These are phyloP conservation scores for Rhamnusium bicolor DNA, from an alignment of 2,888 invertebrate genomes.

Conservation along the genomic window DNA sequence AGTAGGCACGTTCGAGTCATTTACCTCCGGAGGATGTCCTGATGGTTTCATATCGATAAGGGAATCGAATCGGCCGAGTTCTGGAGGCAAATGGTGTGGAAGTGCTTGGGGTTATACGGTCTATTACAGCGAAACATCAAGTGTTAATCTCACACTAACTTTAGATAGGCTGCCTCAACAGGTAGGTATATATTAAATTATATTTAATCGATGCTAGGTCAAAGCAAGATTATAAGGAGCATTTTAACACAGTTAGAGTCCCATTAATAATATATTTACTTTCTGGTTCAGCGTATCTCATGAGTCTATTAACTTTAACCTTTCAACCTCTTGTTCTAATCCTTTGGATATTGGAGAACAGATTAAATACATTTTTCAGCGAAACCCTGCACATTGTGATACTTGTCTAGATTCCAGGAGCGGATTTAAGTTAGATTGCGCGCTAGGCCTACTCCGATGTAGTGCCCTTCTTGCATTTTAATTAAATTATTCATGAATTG, in stretches of 20 bases:
- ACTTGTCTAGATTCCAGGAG: no score
- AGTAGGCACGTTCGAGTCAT: constrained; percentile 85
- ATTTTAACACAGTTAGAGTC: neutral
- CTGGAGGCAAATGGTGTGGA: constrained; percentile 88
- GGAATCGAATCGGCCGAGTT: constrained; percentile 80
- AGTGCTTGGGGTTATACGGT: constrained; percentile 89
- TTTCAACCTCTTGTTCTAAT: no score
- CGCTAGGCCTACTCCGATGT: no score
- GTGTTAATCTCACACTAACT: constrained; percentile 83
- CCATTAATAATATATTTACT: neutral
- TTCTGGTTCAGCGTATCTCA: neutral
- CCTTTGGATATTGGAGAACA: no score
- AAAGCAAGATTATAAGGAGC: neutral
- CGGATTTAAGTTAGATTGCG: no score
- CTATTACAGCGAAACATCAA: constrained; percentile 87
- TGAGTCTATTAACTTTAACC: no score
- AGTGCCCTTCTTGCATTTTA: no score
- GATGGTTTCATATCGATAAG: constrained; percentile 87
- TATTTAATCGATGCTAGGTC: neutral
- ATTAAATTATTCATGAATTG: no score
- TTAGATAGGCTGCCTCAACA: constrained; percentile 82
- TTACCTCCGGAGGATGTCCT: constrained; percentile 84
- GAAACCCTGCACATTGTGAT: no score
- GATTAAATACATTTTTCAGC: no score
- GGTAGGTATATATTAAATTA: constrained; percentile 69